These are phyloP conservation scores for Ciconia maguari DNA, from an alignment of 2,113 vertebrate species.

Conservation along the genomic window DNA sequence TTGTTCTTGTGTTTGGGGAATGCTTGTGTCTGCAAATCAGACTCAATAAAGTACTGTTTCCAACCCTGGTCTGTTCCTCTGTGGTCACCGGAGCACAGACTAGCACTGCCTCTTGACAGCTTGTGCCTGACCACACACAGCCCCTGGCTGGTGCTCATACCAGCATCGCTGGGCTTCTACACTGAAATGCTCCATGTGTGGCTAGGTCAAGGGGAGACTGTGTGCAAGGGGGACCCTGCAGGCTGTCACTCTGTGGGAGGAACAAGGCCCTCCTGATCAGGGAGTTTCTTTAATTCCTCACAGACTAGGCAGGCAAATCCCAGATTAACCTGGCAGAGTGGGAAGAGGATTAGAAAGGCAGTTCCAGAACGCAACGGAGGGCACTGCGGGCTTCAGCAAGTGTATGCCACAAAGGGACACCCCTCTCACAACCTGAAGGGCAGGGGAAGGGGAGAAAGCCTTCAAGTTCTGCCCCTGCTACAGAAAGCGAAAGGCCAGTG, in stretches of 20 bases:
- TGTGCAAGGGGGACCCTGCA: fast-evolving
- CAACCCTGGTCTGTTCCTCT: not conserved
- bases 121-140: not conserved
- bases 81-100: not conserved
- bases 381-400: fast-evolving
- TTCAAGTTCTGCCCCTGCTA: not conserved
- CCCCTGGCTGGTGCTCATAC: not conserved
- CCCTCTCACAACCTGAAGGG: not conserved
- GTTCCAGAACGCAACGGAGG: not conserved
- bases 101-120: not conserved
- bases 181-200: not conserved
- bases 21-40: not conserved
- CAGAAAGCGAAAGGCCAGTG: not conserved
- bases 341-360: conserved; percentile 51
- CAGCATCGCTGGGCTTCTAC: not conserved
- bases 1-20: not conserved
- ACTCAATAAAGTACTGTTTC: conserved; percentile 21
- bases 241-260: not conserved
- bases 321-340: conserved; percentile 57
- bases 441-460: not conserved
- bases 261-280: not conserved
- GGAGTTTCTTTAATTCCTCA: conserved; percentile 44
- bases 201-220: not conserved
- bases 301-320: conserved; percentile 51
- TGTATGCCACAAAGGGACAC: fast-evolving